phyloP scores from a whole-genome alignment of 2,113 vertebrate species.

The Forbesichthys agassizii region DNA sequence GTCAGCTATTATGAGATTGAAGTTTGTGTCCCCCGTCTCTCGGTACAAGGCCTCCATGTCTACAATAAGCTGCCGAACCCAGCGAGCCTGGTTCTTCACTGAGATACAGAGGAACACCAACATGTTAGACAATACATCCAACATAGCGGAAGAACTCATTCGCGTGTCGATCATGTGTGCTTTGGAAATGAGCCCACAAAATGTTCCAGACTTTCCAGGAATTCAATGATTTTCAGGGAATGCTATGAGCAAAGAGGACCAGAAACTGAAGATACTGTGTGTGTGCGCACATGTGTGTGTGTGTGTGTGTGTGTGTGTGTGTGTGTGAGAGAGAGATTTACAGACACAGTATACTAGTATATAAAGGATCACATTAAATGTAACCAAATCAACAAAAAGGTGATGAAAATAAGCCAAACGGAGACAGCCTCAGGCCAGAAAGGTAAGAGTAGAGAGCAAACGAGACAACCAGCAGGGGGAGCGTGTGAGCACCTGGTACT shows the following conservation, averaged over 20 bases:
- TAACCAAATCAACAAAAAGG: too few species aligned
- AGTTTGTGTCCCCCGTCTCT: conserved; percentile 79
- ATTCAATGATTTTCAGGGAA: too few species aligned
- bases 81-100: conserved; percentile 98
- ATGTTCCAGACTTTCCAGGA: too few species aligned
- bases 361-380: too few species aligned
- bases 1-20: conserved; percentile 89
- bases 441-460: too few species aligned
- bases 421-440: too few species aligned
- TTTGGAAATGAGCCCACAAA: not conserved
- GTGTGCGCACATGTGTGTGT: not conserved
- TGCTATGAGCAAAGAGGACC: too few species aligned
- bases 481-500: conserved; percentile 82
- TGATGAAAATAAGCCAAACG: too few species aligned
- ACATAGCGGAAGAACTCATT: not conserved
- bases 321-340: not conserved
- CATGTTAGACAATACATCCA: not conserved
- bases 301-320: not conserved
- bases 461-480: not conserved
- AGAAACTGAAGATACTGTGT: too few species aligned
- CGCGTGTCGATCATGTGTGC: not conserved
- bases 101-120: conserved; percentile 11
- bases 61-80: conserved; percentile 89
- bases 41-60: conserved; percentile 87
- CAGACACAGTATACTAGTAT: too few species aligned